These are phyloP conservation scores for Pygoscelis antarcticus DNA, from an alignment of 2,113 vertebrate genomes.

Conservation along the genomic window DNA sequence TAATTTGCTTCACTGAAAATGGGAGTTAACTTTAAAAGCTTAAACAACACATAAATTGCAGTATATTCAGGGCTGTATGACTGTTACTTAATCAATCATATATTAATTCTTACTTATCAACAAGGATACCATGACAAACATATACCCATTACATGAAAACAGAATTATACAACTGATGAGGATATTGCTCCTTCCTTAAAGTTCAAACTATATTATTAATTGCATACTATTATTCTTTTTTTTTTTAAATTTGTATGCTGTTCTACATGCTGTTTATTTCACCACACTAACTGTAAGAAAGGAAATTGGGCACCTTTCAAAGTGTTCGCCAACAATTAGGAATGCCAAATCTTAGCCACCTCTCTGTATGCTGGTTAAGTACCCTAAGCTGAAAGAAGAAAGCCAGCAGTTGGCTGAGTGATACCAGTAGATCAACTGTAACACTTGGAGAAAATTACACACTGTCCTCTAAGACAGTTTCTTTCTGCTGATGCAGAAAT, in stretches of 20 bases:
- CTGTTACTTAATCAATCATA: constrained; percentile 5
- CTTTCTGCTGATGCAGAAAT: neutral
- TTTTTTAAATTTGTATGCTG: neutral
- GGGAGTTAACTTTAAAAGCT: constrained; percentile 1
- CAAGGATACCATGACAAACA: neutral
- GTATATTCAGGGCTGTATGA: neutral
- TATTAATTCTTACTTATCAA: constrained; percentile 28
- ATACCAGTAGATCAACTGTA: neutral
- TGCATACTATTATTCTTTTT: neutral
- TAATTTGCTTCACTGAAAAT: neutral
- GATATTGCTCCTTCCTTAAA: neutral
- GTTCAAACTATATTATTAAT: neutral
- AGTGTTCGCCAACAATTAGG: neutral
- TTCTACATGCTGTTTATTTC: neutral
- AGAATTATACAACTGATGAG: neutral
- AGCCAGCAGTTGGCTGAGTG: neutral
- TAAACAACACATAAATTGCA: neutral
- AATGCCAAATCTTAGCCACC: neutral
- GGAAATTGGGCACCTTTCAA: neutral
- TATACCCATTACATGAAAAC: neutral
- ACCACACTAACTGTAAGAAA: neutral
- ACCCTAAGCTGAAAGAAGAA: neutral
- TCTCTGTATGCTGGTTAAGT: neutral
- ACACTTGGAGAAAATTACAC: neutral
- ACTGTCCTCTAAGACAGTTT: neutral